Base-by-base conservation (phyloP, 2,888 invertebrate genomes). In the Scaptomyza cyrtandrae region DNA sequence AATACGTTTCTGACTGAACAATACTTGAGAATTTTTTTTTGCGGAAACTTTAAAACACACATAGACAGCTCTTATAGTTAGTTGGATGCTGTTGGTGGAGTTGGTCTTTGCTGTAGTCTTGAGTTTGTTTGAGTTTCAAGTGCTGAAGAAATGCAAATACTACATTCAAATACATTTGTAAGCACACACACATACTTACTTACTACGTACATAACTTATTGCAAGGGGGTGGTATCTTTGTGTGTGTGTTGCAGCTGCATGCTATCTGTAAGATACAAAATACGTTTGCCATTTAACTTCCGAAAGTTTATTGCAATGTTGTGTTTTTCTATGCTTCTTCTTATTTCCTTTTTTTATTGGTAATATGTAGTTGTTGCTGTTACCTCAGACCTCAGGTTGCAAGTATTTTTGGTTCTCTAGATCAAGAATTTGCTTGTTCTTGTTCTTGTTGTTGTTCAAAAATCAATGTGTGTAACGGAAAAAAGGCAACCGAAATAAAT, bases 401-500 rank as follows among this genome's bases (percentile, higher is more conserved):
- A 52, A 52, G 52, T 52, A 52, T 37, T 33, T n/a, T 16, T 11
- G 33, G 27, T 39, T 11, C 9, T n/a, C 57, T 39, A 31, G 44
- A 41, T 50, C 35, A 54, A 54, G 61, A 72, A 50, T 54, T 61
- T 54, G 56, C 6, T 35, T 59, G 14, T 48, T 60, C 45, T 9
- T 63, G 54, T 54, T 68, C 39, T 54, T 74, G 56, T 54, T 68
- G 43, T 54, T 73, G 79, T 80, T 72, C 79, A 67, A 74, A 85
- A 85, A 85, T 89, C 89, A 85, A 85, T 85, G 85, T 85, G 85
- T 86, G 89, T 89, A 88, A 89, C 88, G 87, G 78, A 89, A 79
- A 83, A 80, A 82, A 80, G 75, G 75, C 86, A 80, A 84, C 87
- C 80, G 78, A 89, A 89, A 88, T 90, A 89, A 89, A 90, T 90